Evolutionary conservation across 1,140 invertebrate genomes (phyloP).

Genomic region (Thaumatotibia leucotreta): DNA sequence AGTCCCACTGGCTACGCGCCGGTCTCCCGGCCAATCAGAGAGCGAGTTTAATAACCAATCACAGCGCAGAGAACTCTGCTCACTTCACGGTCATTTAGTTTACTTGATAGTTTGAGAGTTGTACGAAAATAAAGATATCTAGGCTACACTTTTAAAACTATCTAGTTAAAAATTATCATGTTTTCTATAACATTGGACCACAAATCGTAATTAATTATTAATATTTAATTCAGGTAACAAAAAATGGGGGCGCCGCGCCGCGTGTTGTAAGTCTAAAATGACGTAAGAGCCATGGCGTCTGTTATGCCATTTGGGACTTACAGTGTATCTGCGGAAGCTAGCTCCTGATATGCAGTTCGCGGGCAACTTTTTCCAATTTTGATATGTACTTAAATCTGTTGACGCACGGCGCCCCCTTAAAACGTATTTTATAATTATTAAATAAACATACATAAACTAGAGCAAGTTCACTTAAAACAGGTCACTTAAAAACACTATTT

Average conservation of each 20-base stretch:
- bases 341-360: background rate
- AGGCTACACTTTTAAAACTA: conserved; percentile 61
- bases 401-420: conserved; percentile 44
- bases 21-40: background rate
- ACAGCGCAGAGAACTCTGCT: background rate
- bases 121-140: conserved; percentile 27
- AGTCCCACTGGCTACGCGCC: background rate
- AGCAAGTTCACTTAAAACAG: conserved; percentile 60
- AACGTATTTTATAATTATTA: conserved; percentile 61
- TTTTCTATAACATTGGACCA: conserved; percentile 74
- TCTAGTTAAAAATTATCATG: conserved; percentile 71
- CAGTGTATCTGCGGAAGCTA: background rate
- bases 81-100: conserved; percentile 14
- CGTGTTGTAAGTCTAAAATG: conserved; percentile 19
- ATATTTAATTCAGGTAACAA: conserved; percentile 75
- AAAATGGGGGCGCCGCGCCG: conserved; percentile 57
- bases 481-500: conserved; percentile 68
- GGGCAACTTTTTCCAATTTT: background rate
- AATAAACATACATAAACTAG: conserved; percentile 72
- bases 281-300: conserved; percentile 10
- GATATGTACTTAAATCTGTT: conserved; percentile 15
- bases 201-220: conserved; percentile 73
- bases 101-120: conserved; percentile 40
- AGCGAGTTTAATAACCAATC: background rate
- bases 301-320: conserved; percentile 16